phyloP scores from a whole-genome alignment of 2,797 vertebrate genomes.

The Oryzias sinensis region DNA sequence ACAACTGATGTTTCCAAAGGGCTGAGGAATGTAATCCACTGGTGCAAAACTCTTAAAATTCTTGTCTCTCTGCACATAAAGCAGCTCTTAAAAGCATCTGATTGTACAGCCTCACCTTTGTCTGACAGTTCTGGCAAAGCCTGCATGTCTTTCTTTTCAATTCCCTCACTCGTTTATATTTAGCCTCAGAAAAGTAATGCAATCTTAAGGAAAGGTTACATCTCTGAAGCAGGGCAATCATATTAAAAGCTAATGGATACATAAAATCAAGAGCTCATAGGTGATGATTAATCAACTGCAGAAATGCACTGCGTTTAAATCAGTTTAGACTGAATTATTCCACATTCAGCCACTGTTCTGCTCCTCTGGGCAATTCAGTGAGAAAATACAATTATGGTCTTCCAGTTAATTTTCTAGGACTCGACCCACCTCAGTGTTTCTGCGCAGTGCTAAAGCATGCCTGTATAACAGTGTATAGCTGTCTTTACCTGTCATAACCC shows the following conservation, averaged over 20 bases:
- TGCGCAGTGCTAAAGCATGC: constrained; percentile 32
- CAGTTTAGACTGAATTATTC: constrained; percentile 80
- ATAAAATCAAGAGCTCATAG: constrained; percentile 78
- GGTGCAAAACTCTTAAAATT: constrained; percentile 32
- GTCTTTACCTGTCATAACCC: constrained; percentile 25
- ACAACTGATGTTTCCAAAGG: constrained; percentile 17
- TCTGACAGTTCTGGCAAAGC: constrained; percentile 42
- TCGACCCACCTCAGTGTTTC: constrained; percentile 62
- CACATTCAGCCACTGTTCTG: constrained; percentile 64
- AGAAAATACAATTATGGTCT: constrained; percentile 79
- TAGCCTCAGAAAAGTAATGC: constrained; percentile 71
- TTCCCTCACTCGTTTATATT: constrained; percentile 29
- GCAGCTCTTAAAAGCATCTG: constrained; percentile 36
- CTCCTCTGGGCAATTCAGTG: constrained; percentile 78
- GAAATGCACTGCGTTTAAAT: constrained; percentile 74
- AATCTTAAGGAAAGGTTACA: constrained; percentile 72
- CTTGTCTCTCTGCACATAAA: constrained; percentile 24
- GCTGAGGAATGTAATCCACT: constrained; percentile 21
- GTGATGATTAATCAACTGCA: constrained; percentile 80
- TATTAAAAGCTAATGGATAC: constrained; percentile 79
- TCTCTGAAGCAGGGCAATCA: constrained; percentile 74
- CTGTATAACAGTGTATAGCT: constrained; percentile 32
- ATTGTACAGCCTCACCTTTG: constrained; percentile 46
- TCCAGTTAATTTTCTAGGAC: constrained; percentile 74
- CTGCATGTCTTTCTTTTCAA: constrained; percentile 14